phyloP scores from a whole-genome alignment of 2,888 invertebrate genomes.

The Caenorhabditis afra region DNA sequence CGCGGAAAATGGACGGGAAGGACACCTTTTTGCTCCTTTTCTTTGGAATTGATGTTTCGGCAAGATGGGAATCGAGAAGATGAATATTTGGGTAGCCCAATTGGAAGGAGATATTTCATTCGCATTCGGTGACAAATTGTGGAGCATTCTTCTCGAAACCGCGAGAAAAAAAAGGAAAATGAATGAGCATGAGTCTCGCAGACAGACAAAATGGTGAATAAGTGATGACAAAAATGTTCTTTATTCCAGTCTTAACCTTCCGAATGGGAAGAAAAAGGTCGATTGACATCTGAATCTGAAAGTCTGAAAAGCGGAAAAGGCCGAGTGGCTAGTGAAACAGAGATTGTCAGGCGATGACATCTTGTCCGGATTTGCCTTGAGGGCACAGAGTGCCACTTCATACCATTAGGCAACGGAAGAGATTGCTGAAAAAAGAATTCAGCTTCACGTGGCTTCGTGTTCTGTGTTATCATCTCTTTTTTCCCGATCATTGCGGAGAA shows the following conservation, averaged over 20 bases:
- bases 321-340: slow-evolving; percentile 41
- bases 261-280: background rate
- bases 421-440: background rate
- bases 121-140: no score
- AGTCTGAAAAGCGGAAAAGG: slow-evolving; percentile 4
- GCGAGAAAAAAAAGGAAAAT: no score
- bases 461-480: background rate
- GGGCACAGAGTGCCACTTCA: slow-evolving; percentile 13
- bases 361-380: slow-evolving; percentile 23
- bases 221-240: no score
- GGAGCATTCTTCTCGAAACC: no score
- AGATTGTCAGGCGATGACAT: slow-evolving; percentile 28
- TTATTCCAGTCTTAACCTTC: no score
- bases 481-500: background rate
- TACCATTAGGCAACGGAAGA: slow-evolving; percentile 36
- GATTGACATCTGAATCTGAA: slow-evolving; percentile 13
- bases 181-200: no score
- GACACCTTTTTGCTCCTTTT: background rate
- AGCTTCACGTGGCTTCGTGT: background rate
- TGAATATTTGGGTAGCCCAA: no score
- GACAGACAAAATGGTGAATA: no score
- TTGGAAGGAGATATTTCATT: no score
- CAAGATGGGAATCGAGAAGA: no score
- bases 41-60: background rate
- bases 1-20: no score